Evolutionary conservation across 2,888 invertebrate species (phyloP).

Genomic region (Synanthedon tipuliformis): DNA sequence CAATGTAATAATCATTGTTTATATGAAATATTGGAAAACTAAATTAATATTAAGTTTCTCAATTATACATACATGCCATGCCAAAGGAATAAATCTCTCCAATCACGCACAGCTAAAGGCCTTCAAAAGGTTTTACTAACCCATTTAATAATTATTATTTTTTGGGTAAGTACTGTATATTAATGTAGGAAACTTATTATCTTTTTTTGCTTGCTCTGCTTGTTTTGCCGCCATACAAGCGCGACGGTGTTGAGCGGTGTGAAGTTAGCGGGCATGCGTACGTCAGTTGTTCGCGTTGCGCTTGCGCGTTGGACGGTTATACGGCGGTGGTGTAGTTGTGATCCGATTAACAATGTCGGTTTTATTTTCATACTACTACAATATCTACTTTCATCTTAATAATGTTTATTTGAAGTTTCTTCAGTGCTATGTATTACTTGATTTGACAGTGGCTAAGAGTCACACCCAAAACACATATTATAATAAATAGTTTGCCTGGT

Average conservation of each 20-base stretch:
- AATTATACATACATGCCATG: too few relatives aligned
- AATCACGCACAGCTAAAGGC: too few relatives aligned
- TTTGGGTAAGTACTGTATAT: not conserved
- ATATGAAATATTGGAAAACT: too few relatives aligned
- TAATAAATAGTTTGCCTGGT: slow-evolving; percentile 2
- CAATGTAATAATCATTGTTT: too few relatives aligned
- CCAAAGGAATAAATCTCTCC: too few relatives aligned
- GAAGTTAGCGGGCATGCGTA: slow-evolving; percentile 60
- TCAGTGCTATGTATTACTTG: slow-evolving; percentile 31
- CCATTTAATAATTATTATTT: too few relatives aligned
- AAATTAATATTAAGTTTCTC: too few relatives aligned
- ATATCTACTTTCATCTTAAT: slow-evolving; percentile 13
- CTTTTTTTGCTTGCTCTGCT: slow-evolving; percentile 24
- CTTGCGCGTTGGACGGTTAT: slow-evolving; percentile 68
- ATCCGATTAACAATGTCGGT: slow-evolving; percentile 70
- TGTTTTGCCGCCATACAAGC: too few relatives aligned
- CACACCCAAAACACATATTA: slow-evolving; percentile 2
- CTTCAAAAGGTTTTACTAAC: too few relatives aligned
- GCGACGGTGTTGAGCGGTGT: slow-evolving; percentile 25
- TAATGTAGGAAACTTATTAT: not conserved
- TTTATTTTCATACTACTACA: slow-evolving; percentile 31
- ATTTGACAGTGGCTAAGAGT: slow-evolving; percentile 21
- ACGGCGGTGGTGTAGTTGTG: slow-evolving; percentile 68
- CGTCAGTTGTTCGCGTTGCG: slow-evolving; percentile 66
- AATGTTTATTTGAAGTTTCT: slow-evolving; percentile 3